Evolutionary conservation across 2,888 invertebrate species (phyloP), one percentile per base, ranked within the genome.

Genomic region (Salpingus planirostris): DNA sequence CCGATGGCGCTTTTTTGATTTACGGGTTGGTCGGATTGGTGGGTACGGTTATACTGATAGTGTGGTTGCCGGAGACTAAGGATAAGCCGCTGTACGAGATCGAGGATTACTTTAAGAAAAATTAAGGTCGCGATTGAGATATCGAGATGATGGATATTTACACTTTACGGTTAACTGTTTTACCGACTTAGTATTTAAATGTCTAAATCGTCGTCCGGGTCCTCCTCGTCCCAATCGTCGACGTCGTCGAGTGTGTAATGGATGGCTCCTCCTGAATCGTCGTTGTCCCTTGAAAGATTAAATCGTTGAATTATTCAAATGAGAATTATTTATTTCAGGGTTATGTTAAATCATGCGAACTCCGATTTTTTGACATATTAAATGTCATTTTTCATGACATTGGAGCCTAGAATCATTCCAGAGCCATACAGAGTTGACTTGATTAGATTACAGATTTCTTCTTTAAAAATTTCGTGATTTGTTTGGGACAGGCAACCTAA

Each of bases 201-300:
- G 64, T 81, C 77, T 38, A 88, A 67, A 65, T 88, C 88, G 60
- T 88, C 86, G 68, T 88, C 88, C 1, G 87, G 87, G 65, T 88
- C 86, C 64, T 87, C 87, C 52, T 85, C 86, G 54, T 88, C 88
- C 69, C 83, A 80, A 58, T 87, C 87, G 60, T 87, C 87, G 2
- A 75, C 71, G 31, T 76, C 77, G 62, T 88, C 87, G 6, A 85
- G 80, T 43, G 78, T 72, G 54, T 88, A 87, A 46, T 76, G 72
- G 18, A 87, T 81, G 54, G 75, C 75, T 23, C 78, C 74, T 37
- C 70, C 71, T 1, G 38, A 25, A 29, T 40, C 30, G 12, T 44
- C 35, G 13, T 40, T 44, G 27, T 44, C 36, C 27, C 42, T 47
- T 31, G 23, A 42, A 40, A n/a, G n/a, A 36, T 18, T 31, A 36